Percentiles rank a stretch among this genome's conserved stretches.
Evolutionary conservation across 2,113 vertebrate species (phyloP).

Genomic region (Chaetodon auriga): DNA sequence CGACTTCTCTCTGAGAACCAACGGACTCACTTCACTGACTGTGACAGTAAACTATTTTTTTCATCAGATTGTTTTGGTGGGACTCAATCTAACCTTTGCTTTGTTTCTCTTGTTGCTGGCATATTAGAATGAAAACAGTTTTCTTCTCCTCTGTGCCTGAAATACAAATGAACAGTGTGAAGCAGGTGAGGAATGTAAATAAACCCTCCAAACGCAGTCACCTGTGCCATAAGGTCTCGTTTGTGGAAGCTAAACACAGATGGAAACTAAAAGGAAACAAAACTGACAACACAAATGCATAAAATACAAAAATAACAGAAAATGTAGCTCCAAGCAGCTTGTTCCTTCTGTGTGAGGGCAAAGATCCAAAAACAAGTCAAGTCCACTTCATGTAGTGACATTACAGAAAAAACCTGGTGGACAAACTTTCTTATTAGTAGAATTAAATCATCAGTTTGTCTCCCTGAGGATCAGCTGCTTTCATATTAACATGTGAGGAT

Average conservation of each 20-base stretch:
- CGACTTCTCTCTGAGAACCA: constrained; percentile 23
- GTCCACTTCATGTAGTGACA: background rate
- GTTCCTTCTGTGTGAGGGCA: constrained; percentile 5
- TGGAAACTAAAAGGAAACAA: constrained; percentile 35
- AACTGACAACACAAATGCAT: background rate
- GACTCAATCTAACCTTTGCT: constrained; percentile 33
- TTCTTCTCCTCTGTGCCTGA: constrained; percentile 15
- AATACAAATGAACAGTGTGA: constrained; percentile 38
- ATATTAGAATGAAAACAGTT: constrained; percentile 23
- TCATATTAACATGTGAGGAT: background rate
- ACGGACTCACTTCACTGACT: constrained; percentile 2
- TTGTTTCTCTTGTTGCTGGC: constrained; percentile 29
- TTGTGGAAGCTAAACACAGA: constrained; percentile 43
- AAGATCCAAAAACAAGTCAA: constrained; percentile 1
- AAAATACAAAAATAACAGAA: background rate
- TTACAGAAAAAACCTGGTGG: background rate
- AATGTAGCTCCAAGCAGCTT: background rate
- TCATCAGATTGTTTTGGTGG: constrained; percentile 12
- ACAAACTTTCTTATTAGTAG: background rate
- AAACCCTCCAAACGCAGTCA: constrained; percentile 21
- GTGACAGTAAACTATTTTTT: constrained; percentile 4
- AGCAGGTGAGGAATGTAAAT: constrained; percentile 47
- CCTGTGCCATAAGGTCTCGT: constrained; percentile 6
- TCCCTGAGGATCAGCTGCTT: background rate
- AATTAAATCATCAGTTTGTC: background rate